phyloP scores from a whole-genome alignment of 2,113 vertebrate species.

The Labeo rohita region DNA sequence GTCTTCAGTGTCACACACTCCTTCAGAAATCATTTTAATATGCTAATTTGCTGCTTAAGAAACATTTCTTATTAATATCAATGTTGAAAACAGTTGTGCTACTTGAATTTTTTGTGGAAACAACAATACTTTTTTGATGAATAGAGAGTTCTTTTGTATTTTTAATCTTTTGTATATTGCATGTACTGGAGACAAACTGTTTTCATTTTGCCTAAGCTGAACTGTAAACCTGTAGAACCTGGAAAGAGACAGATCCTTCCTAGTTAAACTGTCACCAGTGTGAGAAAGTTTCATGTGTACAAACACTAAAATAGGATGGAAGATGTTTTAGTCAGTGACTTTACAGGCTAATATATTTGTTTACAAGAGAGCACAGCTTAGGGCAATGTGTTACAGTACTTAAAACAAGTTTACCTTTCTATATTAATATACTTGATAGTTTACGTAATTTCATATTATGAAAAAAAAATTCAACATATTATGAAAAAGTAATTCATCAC shows the following conservation, averaged over 20 bases:
- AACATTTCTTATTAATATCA: too few relatives aligned
- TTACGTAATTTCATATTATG: not conserved
- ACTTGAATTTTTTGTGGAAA: too few relatives aligned
- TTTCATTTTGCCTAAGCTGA: not conserved
- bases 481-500: not conserved
- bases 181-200: not conserved
- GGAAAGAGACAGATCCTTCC: not conserved
- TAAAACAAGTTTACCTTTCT: not conserved
- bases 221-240: not conserved
- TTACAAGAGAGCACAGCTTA: not conserved
- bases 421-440: not conserved
- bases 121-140: not conserved
- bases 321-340: slow-evolving; percentile 7
- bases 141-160: not conserved
- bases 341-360: not conserved
- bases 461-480: not conserved
- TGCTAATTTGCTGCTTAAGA: too few relatives aligned
- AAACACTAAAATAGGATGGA: not conserved
- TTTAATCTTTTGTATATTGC: not conserved
- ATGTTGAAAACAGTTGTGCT: too few relatives aligned
- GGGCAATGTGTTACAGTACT: not conserved
- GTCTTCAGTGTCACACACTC: too few relatives aligned
- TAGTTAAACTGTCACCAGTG: slow-evolving; percentile 13
- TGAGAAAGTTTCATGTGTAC: slow-evolving; percentile 16
- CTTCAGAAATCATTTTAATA: too few relatives aligned